phyloP scores from a whole-genome alignment of 2,797 vertebrate species.

The Rhyacichthys aspro region DNA sequence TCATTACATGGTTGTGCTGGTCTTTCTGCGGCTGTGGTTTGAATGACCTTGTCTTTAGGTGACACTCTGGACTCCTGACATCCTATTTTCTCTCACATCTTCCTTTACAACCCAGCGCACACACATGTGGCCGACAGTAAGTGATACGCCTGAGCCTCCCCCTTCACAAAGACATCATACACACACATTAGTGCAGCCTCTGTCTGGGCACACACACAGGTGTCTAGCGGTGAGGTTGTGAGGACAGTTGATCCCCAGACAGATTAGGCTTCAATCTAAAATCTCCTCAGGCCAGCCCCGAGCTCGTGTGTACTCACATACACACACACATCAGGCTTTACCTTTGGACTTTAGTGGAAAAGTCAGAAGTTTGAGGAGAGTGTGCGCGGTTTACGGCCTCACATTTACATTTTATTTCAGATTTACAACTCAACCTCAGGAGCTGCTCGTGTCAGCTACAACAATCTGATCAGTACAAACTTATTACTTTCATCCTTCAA shows the following conservation, averaged over 20 bases:
- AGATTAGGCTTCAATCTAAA: slow-evolving; percentile 75
- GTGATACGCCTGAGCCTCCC: slow-evolving; percentile 37
- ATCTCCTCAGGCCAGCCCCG: slow-evolving; percentile 67
- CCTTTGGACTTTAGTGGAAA: slow-evolving; percentile 43
- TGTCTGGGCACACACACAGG: slow-evolving; percentile 5
- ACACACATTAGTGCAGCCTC: slow-evolving; percentile 21
- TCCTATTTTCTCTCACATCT: slow-evolving; percentile 45
- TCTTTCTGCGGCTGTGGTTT: slow-evolving; percentile 5
- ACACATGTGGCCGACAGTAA: slow-evolving; percentile 28
- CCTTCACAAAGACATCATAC: slow-evolving; percentile 49
- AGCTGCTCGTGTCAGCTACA: background rate
- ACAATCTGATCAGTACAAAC: slow-evolving; percentile 12
- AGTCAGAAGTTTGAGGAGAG: slow-evolving; percentile 7
- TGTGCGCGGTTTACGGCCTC: background rate
- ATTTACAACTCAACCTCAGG: background rate
- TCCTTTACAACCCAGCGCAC: slow-evolving; percentile 1
- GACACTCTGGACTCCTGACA: slow-evolving; percentile 57
- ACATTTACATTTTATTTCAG: slow-evolving; percentile 6
- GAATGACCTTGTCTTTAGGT: slow-evolving; percentile 51
- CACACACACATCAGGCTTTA: slow-evolving; percentile 14
- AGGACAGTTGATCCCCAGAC: slow-evolving; percentile 76
- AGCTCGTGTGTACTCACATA: slow-evolving; percentile 33
- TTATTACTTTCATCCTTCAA: slow-evolving; percentile 14
- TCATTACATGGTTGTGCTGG: slow-evolving; percentile 19
- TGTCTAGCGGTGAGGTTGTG: slow-evolving; percentile 52